Conservation (phyloP, 1,140 invertebrate species). For the Pseudomyrmex sp. region DNA sequence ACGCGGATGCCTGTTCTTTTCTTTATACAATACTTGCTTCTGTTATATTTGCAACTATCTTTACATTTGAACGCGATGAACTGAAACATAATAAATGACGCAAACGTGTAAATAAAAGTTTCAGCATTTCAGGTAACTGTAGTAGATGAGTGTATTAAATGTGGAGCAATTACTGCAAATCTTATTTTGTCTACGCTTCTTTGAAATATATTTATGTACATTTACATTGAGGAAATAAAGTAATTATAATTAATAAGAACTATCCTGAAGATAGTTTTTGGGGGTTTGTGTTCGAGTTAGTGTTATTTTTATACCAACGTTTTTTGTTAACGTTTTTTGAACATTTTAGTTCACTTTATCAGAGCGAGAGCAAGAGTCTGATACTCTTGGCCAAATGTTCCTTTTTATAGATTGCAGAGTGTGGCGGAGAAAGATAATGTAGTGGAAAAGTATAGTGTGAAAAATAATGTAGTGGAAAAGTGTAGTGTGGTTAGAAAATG, state of each 20-base stretch:
- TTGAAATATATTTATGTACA: constrained; percentile 20
- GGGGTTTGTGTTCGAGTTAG: too few relatives aligned
- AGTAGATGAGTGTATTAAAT: not conserved
- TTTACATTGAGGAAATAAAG: not conserved
- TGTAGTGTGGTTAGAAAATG: too few relatives aligned
- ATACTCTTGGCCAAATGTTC: too few relatives aligned
- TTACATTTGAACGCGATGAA: not conserved
- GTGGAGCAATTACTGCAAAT: not conserved
- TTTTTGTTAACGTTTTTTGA: too few relatives aligned
- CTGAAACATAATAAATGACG: not conserved
- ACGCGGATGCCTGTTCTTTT: not conserved
- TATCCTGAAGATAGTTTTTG: too few relatives aligned
- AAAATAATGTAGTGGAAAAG: too few relatives aligned
- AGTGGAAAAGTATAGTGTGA: too few relatives aligned
- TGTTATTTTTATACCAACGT: too few relatives aligned
- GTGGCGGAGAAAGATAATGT: too few relatives aligned
- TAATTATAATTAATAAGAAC: not conserved
- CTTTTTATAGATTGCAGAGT: too few relatives aligned
- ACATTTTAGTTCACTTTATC: too few relatives aligned
- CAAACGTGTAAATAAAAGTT: not conserved
- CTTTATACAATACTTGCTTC: not conserved
- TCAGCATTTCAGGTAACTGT: not conserved
- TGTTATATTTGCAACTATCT: not conserved
- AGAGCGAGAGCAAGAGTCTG: too few relatives aligned
- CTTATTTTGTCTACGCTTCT: not conserved